Conservation (phyloP, 2,888 invertebrate species). For the Lamellibrachia satsuma region DNA sequence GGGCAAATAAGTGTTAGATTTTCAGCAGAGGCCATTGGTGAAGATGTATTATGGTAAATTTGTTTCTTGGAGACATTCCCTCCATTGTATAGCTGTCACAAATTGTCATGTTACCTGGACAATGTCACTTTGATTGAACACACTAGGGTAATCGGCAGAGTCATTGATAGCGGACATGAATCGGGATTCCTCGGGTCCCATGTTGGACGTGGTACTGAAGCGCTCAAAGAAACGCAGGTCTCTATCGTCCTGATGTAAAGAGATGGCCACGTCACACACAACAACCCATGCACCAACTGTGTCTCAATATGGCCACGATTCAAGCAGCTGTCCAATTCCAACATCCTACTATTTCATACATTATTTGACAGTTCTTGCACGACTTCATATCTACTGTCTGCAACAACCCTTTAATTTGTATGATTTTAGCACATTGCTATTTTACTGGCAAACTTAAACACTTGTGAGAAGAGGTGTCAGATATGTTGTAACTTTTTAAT, state of each 20-base stretch:
- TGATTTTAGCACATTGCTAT: not conserved
- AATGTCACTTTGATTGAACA: not conserved
- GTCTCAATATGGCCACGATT: not conserved
- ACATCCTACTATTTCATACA: not conserved
- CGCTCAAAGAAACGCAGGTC: conserved; percentile 34
- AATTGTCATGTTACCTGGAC: not conserved
- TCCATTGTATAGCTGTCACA: not conserved
- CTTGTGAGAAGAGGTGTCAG: not conserved
- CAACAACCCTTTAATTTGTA: not conserved
- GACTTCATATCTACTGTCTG: not conserved
- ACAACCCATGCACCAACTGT: conserved; percentile 7
- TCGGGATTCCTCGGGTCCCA: conserved; percentile 14
- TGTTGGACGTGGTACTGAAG: conserved; percentile 26
- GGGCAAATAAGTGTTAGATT: not conserved
- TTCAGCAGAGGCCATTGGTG: not conserved
- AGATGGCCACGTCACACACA: not conserved
- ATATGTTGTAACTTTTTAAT: not conserved
- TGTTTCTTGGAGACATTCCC: not conserved
- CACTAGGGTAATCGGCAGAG: not conserved
- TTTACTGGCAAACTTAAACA: not conserved
- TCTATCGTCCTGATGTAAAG: conserved; percentile 29
- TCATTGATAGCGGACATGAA: conserved; percentile 13
- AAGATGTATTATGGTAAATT: not conserved
- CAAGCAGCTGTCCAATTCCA: not conserved
- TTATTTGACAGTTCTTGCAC: not conserved